A percentile compares a stretch with the other conserved stretches of the same genome.
Evolutionary conservation across 2,888 invertebrate species (phyloP).

Genomic region (Operophtera brumata): DNA sequence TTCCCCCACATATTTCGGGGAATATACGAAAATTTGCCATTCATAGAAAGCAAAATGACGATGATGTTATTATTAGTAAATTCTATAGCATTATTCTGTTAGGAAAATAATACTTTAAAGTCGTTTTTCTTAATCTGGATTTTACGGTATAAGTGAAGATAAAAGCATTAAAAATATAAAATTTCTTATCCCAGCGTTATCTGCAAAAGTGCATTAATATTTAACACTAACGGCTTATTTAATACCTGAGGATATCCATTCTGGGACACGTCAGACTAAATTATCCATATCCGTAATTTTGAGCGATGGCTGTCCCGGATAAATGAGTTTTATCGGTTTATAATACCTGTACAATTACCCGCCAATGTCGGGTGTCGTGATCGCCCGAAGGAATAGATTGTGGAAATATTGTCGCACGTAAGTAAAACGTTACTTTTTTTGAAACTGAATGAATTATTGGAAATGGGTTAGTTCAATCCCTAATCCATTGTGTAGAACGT

Average conservation of each 20-base stretch:
- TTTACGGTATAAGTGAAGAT: too few relatives aligned
- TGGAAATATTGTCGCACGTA: not conserved
- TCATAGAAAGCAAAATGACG: too few relatives aligned
- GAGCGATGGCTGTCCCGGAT: conserved; percentile 51
- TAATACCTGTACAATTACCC: conserved; percentile 57
- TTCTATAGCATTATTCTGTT: too few relatives aligned
- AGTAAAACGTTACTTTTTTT: too few relatives aligned
- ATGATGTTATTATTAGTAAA: too few relatives aligned
- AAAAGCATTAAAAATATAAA: conserved; percentile 2
- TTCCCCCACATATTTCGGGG: too few relatives aligned
- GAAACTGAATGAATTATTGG: too few relatives aligned
- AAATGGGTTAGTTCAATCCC: too few relatives aligned
- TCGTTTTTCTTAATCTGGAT: too few relatives aligned
- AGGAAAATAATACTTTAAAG: too few relatives aligned
- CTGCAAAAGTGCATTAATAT: conserved; percentile 18
- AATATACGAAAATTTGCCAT: too few relatives aligned
- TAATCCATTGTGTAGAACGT: too few relatives aligned
- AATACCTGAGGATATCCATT: conserved; percentile 26
- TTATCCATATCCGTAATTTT: conserved; percentile 56
- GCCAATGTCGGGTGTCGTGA: conserved; percentile 28
- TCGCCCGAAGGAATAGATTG: conserved; percentile 6
- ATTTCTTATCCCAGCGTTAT: conserved; percentile 12
- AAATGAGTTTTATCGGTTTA: conserved; percentile 59
- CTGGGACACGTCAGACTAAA: conserved; percentile 44
- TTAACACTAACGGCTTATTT: conserved; percentile 17